A percentile compares a stretch with the other conserved stretches of the same genome.
phyloP scores from a whole-genome alignment of 2,113 vertebrate genomes.

The Scartelaos histophorus region DNA sequence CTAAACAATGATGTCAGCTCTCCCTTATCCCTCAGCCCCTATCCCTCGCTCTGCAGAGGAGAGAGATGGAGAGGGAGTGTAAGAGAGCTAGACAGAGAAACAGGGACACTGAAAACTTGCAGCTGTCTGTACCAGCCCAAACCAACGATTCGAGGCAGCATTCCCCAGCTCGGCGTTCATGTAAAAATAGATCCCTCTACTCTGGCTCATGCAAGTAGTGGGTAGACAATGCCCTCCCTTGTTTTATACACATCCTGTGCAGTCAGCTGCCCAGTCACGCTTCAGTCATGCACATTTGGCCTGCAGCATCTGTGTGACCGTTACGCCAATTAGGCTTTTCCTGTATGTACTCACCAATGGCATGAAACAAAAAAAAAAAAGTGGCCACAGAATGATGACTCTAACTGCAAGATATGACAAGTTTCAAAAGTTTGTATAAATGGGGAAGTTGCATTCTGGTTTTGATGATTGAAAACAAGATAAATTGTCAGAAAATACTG shows the following conservation, averaged over 20 bases:
- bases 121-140: conserved; percentile 61
- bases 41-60: conserved; percentile 10
- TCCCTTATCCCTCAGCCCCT: conserved; percentile 51
- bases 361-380: neutral
- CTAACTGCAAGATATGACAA: neutral
- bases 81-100: neutral
- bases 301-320: conserved; percentile 5
- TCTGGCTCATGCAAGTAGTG: conserved; percentile 36
- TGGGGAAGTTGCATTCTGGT: neutral
- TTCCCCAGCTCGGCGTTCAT: conserved; percentile 63
- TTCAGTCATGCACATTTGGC: conserved; percentile 54
- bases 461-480: too few relatives aligned
- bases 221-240: conserved; percentile 63
- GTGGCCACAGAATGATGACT: neutral
- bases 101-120: conserved; percentile 32
- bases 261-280: conserved; percentile 67
- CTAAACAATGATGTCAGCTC: conserved; percentile 61
- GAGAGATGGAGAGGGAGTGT: neutral
- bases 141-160: conserved; percentile 41
- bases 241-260: conserved; percentile 63
- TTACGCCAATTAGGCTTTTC: conserved; percentile 32
- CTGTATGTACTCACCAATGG: conserved; percentile 13
- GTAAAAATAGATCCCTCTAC: conserved; percentile 66
- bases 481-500: too few relatives aligned
- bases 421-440: neutral